Evolutionary conservation across 2,888 invertebrate genomes (phyloP).

Genomic region (Brachyptera putata): DNA sequence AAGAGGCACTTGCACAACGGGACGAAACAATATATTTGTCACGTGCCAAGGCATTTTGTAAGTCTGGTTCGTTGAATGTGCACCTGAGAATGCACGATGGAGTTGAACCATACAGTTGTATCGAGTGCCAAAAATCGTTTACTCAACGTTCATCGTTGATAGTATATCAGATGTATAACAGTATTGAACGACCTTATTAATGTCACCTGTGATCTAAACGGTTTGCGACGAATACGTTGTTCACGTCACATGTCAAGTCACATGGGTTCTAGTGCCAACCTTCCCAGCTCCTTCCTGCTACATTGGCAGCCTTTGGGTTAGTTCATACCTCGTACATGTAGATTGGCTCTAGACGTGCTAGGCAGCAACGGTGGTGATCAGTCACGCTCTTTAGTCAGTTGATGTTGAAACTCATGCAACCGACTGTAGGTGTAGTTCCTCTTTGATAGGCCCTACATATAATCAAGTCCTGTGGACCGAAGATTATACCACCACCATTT

Average conservation of each 20-base stretch:
- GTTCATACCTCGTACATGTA: too few relatives aligned
- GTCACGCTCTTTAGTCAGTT: too few relatives aligned
- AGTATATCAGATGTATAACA: constrained; percentile 58
- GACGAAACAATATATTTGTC: constrained; percentile 57
- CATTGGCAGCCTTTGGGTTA: too few relatives aligned
- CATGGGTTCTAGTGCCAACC: too few relatives aligned
- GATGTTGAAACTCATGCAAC: too few relatives aligned
- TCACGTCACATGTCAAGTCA: constrained; percentile 56
- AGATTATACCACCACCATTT: too few relatives aligned
- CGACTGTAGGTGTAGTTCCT: too few relatives aligned
- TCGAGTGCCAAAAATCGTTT: constrained; percentile 58
- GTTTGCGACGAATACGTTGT: constrained; percentile 59
- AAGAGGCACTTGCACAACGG: constrained; percentile 60
- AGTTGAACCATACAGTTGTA: constrained; percentile 58
- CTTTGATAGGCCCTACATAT: too few relatives aligned
- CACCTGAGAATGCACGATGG: constrained; percentile 60
- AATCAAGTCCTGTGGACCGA: too few relatives aligned
- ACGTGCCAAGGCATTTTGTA: constrained; percentile 29
- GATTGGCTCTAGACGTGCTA: too few relatives aligned
- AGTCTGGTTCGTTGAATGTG: constrained; percentile 46
- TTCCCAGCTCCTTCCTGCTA: too few relatives aligned
- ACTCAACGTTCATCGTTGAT: constrained; percentile 57
- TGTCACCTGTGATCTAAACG: constrained; percentile 58
- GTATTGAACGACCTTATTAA: constrained; percentile 55
- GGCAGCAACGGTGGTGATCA: too few relatives aligned